Conservation (phyloP, 1,140 invertebrate species). For the Lethrus apterus region DNA sequence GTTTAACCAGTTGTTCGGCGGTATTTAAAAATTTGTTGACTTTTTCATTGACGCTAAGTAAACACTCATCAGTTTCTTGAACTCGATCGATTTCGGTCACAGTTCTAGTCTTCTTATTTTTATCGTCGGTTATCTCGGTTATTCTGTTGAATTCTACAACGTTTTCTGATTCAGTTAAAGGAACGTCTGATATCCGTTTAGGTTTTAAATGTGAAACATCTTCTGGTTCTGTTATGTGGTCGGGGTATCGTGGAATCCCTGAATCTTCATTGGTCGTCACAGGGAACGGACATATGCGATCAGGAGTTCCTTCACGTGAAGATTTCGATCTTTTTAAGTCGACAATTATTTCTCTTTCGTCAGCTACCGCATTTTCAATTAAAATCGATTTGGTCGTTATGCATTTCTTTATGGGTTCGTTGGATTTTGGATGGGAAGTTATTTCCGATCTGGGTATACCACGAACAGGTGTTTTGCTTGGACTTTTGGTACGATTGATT, state of each 20-base stretch:
- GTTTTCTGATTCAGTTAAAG: conserved; percentile 31
- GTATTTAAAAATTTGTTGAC: conserved; percentile 56
- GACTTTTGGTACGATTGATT: neutral
- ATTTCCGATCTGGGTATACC: neutral
- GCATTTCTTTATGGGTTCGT: conserved; percentile 23
- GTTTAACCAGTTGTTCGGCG: conserved; percentile 49
- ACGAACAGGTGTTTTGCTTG: neutral
- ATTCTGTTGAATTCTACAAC: conserved; percentile 44
- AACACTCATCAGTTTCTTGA: conserved; percentile 54
- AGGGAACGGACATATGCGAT: conserved; percentile 56
- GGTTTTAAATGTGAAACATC: conserved; percentile 45
- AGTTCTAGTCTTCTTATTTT: conserved; percentile 40
- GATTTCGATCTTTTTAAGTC: conserved; percentile 60
- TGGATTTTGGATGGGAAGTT: conserved; percentile 5
- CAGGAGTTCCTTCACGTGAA: conserved; percentile 61
- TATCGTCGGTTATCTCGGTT: conserved; percentile 43
- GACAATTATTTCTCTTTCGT: conserved; percentile 49
- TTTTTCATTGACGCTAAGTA: conserved; percentile 58
- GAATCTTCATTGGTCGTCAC: conserved; percentile 48
- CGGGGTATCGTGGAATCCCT: conserved; percentile 59
- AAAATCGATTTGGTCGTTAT: conserved; percentile 38
- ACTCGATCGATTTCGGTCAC: conserved; percentile 39
- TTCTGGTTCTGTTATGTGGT: conserved; percentile 62
- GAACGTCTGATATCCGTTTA: conserved; percentile 43
- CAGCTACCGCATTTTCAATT: conserved; percentile 30